A percentile compares a stretch with the other conserved stretches of the same genome.
Conservation (phyloP, 1,140 invertebrate species). For the Plutomurus gul region DNA sequence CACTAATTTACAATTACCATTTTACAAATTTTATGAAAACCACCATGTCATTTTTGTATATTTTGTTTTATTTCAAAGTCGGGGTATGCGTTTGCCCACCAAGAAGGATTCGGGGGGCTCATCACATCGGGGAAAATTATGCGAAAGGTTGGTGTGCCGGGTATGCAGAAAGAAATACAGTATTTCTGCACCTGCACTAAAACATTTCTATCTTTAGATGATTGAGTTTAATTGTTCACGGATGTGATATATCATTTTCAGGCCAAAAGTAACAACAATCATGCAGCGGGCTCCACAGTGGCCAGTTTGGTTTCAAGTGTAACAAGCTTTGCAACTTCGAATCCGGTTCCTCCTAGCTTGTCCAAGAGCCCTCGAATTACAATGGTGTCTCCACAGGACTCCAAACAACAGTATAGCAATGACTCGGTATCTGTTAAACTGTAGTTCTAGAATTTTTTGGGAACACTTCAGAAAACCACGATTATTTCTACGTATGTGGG, state of each 20-base stretch:
- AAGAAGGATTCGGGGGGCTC: slow-evolving; percentile 94
- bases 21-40: no score
- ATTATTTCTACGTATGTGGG: no score
- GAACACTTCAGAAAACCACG: no score
- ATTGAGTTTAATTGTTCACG: background rate
- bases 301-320: slow-evolving; percentile 53
- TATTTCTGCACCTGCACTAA: slow-evolving; percentile 16
- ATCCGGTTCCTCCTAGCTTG: slow-evolving; percentile 40
- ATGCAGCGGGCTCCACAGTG: slow-evolving; percentile 50
- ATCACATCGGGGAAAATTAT: slow-evolving; percentile 95
- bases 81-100: slow-evolving; percentile 97
- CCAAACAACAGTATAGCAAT: slow-evolving; percentile 23
- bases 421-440: slow-evolving; percentile 49
- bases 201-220: background rate
- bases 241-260: background rate
- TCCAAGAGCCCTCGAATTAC: slow-evolving; percentile 50
- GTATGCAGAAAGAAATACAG: slow-evolving; percentile 3
- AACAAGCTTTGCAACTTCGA: slow-evolving; percentile 47
- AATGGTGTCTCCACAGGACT: slow-evolving; percentile 52
- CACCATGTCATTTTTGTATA: no score
- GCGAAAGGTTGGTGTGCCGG: slow-evolving; percentile 43
- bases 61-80: no score
- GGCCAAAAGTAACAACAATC: slow-evolving; percentile 53
- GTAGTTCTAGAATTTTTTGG: slow-evolving; percentile 34
- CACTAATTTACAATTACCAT: no score